Evolutionary conservation across 2,888 invertebrate species (phyloP), one percentile per base, ranked within the genome.

Genomic region (Orchesellides sinensis): DNA sequence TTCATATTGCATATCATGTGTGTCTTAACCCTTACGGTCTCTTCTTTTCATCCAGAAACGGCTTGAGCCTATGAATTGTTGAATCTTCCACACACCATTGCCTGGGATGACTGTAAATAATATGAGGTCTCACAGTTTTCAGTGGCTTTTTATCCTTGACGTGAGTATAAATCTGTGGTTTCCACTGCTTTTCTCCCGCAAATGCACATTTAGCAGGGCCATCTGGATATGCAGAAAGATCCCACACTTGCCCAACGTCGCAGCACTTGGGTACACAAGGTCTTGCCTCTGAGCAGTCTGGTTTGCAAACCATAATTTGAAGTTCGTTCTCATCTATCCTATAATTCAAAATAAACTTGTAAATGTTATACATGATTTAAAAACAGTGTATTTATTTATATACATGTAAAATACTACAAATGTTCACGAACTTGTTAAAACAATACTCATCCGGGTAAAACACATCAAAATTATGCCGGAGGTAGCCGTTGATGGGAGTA

Each of bases 211-310:
- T 70, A 40, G 84, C 70, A 14, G 82, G 45, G 1, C 80, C 73
- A 47, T 86, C 83, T 4, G 74, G 81, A 21, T 81, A 86, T 19
- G 54, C 40, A 8, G 78, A 45, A 23, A 86, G 59, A 54, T 88
- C 84, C 87, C 86, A 87, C 8, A 86, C 84, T 79, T 88, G 80
- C 23, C 84, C 83, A n/a, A 86, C 25, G 2, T 85, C 85, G 66
- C 88, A 88, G 32, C 88, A 88, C 80, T 88, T 88, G 14, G 77
- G 66, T 40, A 88, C 65, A 66, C 88, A 87, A 23, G 88, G 87
- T 19, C 70, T 68, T 4, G 23, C 49, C n/a, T 61, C 77, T 0
- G 79, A 72, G 69, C 88, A 88, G n/a, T 85, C 86, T 35, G 87
- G 81, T 21, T 84, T 61, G 66, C 88, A 88, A 10, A 83, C 73